Evolutionary conservation across 2,888 invertebrate genomes (phyloP).

Genomic region (Mellilla xanthometata): DNA sequence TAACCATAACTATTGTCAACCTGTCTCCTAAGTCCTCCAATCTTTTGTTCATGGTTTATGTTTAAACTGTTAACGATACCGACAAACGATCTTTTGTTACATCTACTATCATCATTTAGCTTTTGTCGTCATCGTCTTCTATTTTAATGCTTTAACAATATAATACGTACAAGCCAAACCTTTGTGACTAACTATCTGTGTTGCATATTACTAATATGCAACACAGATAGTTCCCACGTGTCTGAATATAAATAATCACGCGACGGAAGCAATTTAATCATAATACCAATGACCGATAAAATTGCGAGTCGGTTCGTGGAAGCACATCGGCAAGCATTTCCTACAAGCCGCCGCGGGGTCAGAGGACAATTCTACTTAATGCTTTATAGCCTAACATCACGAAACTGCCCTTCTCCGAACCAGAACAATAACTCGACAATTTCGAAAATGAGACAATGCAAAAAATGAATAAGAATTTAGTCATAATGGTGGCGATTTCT

Average conservation of each 20-base stretch:
- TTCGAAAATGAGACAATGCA: slow-evolving; percentile 70
- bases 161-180: too few species aligned
- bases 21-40: too few species aligned
- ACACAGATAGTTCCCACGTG: too few species aligned
- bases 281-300: slow-evolving; percentile 26
- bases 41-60: slow-evolving; percentile 3
- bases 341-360: slow-evolving; percentile 52
- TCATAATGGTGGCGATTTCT: slow-evolving; percentile 74
- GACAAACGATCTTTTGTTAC: slow-evolving; percentile 7
- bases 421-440: slow-evolving; percentile 64
- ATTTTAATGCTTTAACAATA: too few species aligned
- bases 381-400: slow-evolving; percentile 45
- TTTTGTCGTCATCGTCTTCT: too few species aligned
- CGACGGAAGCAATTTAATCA: slow-evolving; percentile 13
- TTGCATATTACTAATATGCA: too few species aligned
- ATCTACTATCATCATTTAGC: too few species aligned
- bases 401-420: slow-evolving; percentile 49
- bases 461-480: slow-evolving; percentile 62
- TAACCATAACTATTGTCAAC: too few species aligned
- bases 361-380: slow-evolving; percentile 54
- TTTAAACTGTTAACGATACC: not conserved
- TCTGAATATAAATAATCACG: not conserved
- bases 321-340: slow-evolving; percentile 41
- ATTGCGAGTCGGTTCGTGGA: slow-evolving; percentile 38
- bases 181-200: too few species aligned